Base-by-base conservation (phyloP, 2,888 invertebrate species). In the Onchidella celtica region DNA sequence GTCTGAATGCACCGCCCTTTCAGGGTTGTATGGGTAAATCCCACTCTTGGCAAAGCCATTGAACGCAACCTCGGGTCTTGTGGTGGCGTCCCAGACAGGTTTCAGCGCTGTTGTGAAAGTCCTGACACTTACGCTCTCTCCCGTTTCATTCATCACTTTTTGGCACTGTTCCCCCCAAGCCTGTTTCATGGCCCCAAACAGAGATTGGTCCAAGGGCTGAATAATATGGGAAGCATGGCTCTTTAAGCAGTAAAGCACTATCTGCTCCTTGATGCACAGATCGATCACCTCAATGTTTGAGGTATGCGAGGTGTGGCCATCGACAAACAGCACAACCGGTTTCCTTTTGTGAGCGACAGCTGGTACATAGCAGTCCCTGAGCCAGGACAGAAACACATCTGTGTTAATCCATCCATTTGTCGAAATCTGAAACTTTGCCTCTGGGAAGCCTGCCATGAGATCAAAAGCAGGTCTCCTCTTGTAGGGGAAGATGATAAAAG, bases 291-390 rank as follows among this genome's bases (percentile, higher is more conserved):
- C 65, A 34, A 82, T 47, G 29, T 68, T 27, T 3, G 81, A 76
- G 1, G 83, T 79, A 68, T 85, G 86, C 1, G 74, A 84, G 17
- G 17, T 72, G 61, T 86, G 85, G 4, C 86, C 85, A 69, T 86
- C 84, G 14, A 84, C 75, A 63, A 85, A 73, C 11, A 85, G 38
- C 6, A 81, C 32, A 34, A 36, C 65, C 29, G 66, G 27, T 21
- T 63, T 65, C 17, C 38, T 55, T n/a, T 66, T 47, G 11, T 47
- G 24, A 27, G n/a, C 9, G 3, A 68, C 34, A 17, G 47, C 27
- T 24, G 65, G 76, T 14, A 76, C 36, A 24, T 38, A 75, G n/a
- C 29, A 1, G 1, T 75, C 75, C 59, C 38, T 75, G 14, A 63
- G 63, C 4, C 65, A 76, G 29, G 27, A 40, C 24, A 66, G 32